Base-by-base conservation (phyloP, 2,888 invertebrate species). In the Diaperis boleti region DNA sequence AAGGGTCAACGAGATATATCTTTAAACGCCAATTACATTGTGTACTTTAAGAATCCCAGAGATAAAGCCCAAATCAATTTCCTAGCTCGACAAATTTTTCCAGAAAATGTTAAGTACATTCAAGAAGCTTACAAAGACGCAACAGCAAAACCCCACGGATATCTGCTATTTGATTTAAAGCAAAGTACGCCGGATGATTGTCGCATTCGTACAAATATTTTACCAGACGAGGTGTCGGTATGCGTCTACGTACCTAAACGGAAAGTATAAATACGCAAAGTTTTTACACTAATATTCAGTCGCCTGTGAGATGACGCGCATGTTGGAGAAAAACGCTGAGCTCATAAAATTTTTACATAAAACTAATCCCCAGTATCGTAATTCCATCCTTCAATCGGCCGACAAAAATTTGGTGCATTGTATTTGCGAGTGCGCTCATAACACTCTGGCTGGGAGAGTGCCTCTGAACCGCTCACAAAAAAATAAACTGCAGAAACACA, bases 21-120 rank as follows among this genome's bases (percentile, higher is more conserved):
- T 4, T 49, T 70, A 15, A 70, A 71, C 52, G 61, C 70, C 3
- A 65, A 70, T 60, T 72, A 72, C 22, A 67, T 70, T 5, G 52
- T 70, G 8, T 69, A 54, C 14, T 71, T 70, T 47, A 70, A 69
- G 52, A 71, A 69, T 59, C 66, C 67, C 17, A 20, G 68, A 5
- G 68, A 70, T 57, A 69, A 59, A 33, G 60, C 37, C 5, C 69
- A 69, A 59, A 64, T 70, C 13, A 33, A 35, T 6, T 52, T 59
- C 45, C 41, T 70, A 6, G 59, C 66, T 1, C 26, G 69, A 14
- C 68, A 69, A 52, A 55, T 69, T 6, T 63, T n/a, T 31, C 70
- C 69, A 1, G 59, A 69, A 18, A 66, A 67, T 41, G 44, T 52
- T 1, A 55, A 55, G 55, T 66, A 64, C 61, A 22, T 70, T n/a